Base-by-base conservation (phyloP, 1,140 invertebrate genomes). In the Goniozus legneri region DNA sequence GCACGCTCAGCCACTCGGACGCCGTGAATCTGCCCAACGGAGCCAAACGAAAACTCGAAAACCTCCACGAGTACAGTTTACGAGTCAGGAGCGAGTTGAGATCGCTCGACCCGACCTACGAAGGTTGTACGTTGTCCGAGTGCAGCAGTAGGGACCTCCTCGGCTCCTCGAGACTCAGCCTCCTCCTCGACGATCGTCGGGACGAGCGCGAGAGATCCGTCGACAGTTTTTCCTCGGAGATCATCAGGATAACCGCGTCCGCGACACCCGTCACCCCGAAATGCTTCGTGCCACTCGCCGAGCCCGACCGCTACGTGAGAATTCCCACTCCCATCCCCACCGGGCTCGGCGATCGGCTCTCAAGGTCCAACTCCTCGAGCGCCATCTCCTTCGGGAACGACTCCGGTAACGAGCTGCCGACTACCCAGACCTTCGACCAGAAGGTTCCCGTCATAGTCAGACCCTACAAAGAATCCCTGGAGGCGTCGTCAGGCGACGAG, bases 1-100 rank as follows among this genome's bases (percentile, higher is more conserved):
- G 69, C 44, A 64, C 52, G 32, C 64, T 58, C 46, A 67, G 60
- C 20, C 70, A 72, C 46, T 62, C 67, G 8, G 49, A 20, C 13
- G 54, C 64, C 8, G 38, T 55, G 7, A 54, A 59, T 0, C 34
- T 72, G 6, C 56, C 70, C 8, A 50, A 50, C 8, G 39, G 54
- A 41, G 68, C 60, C 32, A 66, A 53, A 44, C 58, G 57, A 22
- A 75, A 73, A 36, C 47, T 75, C 41, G 71, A 75, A 49, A 75
- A 75, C 44, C 50, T 75, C 13, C 70, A 73, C 35, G 70, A 72
- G 16, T 75, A 75, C 43, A 72, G 70, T 41, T 36, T 75, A 32
- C 35, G 67, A 34, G 58, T 75, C 8, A 52, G 64, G 35, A 62
- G 59, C 42, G 63, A 75, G 42, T 41, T 75, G 2, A 57, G 62